Percentiles rank a stretch among this genome's conserved stretches.
Conservation (phyloP, 2,888 invertebrate species). For the Oligia strigilis region DNA sequence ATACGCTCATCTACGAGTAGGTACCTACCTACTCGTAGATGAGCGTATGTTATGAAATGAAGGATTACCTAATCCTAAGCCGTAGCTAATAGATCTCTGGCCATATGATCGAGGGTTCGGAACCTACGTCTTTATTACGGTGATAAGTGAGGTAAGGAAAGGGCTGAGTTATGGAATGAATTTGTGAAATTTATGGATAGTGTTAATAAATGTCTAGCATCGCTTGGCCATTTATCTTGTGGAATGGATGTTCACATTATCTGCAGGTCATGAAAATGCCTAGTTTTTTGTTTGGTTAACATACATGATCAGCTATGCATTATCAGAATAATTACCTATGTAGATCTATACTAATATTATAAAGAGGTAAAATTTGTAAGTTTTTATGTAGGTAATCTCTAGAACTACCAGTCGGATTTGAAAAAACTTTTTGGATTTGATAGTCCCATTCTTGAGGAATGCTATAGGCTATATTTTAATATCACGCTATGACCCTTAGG, state of each 20-base stretch:
- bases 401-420: too few relatives aligned
- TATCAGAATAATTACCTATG: not conserved
- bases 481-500: too few relatives aligned
- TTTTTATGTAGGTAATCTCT: too few relatives aligned
- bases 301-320: not conserved
- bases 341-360: too few relatives aligned
- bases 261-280: slow-evolving; percentile 2
- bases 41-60: too few relatives aligned
- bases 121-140: slow-evolving; percentile 54
- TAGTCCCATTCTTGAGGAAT: too few relatives aligned
- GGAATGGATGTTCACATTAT: slow-evolving; percentile 2
- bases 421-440: too few relatives aligned
- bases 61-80: not conserved
- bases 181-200: slow-evolving; percentile 54
- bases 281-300: not conserved
- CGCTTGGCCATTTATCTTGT: slow-evolving; percentile 33
- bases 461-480: too few relatives aligned
- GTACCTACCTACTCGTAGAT: too few relatives aligned
- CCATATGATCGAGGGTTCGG: slow-evolving; percentile 47
- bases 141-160: slow-evolving; percentile 48
- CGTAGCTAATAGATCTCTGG: not conserved
- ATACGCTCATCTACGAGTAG: slow-evolving; percentile 16
- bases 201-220: slow-evolving; percentile 54
- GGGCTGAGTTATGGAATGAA: slow-evolving; percentile 49
- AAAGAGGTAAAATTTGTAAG: too few relatives aligned